A percentile compares a stretch with the other conserved stretches of the same genome.
These are phyloP conservation scores for Micropterix aruncella DNA, from an alignment of 2,888 invertebrate species.

Conservation along the genomic window DNA sequence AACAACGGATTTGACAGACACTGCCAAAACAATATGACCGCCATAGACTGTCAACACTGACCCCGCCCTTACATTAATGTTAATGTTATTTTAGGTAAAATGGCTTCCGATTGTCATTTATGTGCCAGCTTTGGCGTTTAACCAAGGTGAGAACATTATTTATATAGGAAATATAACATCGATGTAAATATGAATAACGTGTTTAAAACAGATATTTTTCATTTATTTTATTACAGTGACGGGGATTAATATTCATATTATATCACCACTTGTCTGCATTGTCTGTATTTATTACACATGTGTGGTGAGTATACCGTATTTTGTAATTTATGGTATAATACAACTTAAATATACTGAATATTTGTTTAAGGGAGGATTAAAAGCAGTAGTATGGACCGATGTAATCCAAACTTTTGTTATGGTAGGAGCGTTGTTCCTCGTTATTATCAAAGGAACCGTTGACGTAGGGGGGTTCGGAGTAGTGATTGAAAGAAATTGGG, in stretches of 20 bases:
- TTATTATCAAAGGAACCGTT: slow-evolving; percentile 46
- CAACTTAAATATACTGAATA: neutral
- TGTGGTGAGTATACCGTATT: slow-evolving; percentile 37
- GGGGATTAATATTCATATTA: slow-evolving; percentile 58
- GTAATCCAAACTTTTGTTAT: slow-evolving; percentile 54
- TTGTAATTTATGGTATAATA: slow-evolving; percentile 2
- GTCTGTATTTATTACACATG: slow-evolving; percentile 72
- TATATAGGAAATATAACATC: slow-evolving; percentile 2
- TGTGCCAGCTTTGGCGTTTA: slow-evolving; percentile 58
- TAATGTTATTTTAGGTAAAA: slow-evolving; percentile 45
- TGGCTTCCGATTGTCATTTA: slow-evolving; percentile 63
- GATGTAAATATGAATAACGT: slow-evolving; percentile 2
- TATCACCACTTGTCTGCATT: slow-evolving; percentile 57
- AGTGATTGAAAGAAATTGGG: slow-evolving; percentile 41
- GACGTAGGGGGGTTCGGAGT: slow-evolving; percentile 47
- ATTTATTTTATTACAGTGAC: slow-evolving; percentile 44
- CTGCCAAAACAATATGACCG: too few relatives aligned
- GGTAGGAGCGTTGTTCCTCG: slow-evolving; percentile 51
- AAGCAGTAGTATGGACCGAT: slow-evolving; percentile 61
- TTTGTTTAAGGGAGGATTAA: slow-evolving; percentile 43
- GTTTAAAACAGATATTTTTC: neutral
- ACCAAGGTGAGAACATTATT: slow-evolving; percentile 37
- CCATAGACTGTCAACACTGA: too few relatives aligned
- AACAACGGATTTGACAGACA: too few relatives aligned
- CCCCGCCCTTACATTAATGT: too few relatives aligned